Conservation (phyloP, 2,113 vertebrate genomes). For the Pleuronectes platessa region DNA sequence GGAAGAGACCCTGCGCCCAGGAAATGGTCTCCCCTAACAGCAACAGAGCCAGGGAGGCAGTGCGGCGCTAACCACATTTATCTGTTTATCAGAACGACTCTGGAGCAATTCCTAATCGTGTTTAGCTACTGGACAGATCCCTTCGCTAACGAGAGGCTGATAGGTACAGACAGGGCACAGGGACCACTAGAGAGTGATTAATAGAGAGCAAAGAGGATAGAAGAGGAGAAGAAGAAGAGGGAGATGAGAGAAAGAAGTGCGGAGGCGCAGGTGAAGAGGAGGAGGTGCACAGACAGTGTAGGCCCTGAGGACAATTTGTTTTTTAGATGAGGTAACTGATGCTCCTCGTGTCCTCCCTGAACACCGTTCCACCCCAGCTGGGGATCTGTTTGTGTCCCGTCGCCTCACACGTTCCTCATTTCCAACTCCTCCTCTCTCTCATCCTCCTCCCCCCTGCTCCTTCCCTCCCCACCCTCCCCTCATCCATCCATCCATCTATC, state of each 20-base stretch:
- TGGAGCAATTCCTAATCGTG: slow-evolving; percentile 82
- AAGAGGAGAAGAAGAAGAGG: slow-evolving; percentile 6
- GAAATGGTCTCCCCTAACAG: slow-evolving; percentile 86
- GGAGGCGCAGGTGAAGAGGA: slow-evolving; percentile 46
- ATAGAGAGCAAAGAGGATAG: slow-evolving; percentile 15
- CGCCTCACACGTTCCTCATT: slow-evolving; percentile 76
- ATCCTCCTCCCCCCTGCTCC: slow-evolving; percentile 7
- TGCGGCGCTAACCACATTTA: slow-evolving; percentile 83
- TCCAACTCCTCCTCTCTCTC: slow-evolving; percentile 39
- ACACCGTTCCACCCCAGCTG: slow-evolving; percentile 65
- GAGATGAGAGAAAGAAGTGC: slow-evolving; percentile 40
- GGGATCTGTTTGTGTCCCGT: slow-evolving; percentile 76
- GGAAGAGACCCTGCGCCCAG: slow-evolving; percentile 84
- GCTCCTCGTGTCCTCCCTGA: slow-evolving; percentile 42
- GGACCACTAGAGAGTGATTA: slow-evolving; percentile 70
- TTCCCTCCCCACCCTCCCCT: slow-evolving; percentile 13
- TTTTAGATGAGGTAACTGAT: slow-evolving; percentile 50
- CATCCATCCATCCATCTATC: slow-evolving; percentile 71
- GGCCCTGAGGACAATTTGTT: not conserved
- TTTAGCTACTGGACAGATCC: slow-evolving; percentile 83
- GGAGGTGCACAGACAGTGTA: slow-evolving; percentile 9
- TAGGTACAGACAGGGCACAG: slow-evolving; percentile 74
- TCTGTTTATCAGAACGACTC: slow-evolving; percentile 87
- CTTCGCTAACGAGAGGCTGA: slow-evolving; percentile 80
- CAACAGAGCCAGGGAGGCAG: slow-evolving; percentile 72